Percentiles rank a stretch among this genome's conserved stretches.
phyloP scores from a whole-genome alignment of 2,113 vertebrate genomes.

The Gnathonemus longibarbis region DNA sequence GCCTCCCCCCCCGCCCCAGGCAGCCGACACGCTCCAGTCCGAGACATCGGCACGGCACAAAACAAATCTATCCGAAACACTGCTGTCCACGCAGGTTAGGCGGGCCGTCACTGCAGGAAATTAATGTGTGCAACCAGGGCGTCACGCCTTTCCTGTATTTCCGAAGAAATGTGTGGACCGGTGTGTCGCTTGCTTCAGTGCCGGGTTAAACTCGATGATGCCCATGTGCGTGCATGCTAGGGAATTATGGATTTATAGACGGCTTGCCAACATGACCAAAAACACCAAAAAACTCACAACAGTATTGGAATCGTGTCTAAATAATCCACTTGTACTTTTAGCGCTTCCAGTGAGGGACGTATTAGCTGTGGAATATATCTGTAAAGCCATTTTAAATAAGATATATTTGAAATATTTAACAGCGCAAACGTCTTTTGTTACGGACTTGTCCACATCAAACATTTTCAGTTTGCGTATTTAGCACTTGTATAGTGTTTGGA shows the following conservation, averaged over 20 bases:
- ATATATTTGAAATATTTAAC: neutral
- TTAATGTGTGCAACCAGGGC: neutral
- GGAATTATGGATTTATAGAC: neutral
- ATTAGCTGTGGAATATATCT: neutral
- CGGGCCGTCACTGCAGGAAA: neutral
- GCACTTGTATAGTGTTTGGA: neutral
- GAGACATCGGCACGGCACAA: neutral
- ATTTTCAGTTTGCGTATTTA: neutral
- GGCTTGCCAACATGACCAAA: neutral
- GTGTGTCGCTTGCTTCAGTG: neutral
- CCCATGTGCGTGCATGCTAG: neutral
- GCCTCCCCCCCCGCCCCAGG: neutral
- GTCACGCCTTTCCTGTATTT: neutral
- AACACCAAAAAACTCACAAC: neutral
- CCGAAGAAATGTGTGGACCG: neutral
- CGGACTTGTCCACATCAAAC: neutral
- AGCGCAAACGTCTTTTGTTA: neutral
- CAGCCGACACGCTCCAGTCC: neutral
- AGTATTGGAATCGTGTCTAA: neutral
- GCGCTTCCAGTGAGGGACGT: neutral
- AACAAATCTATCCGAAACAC: neutral
- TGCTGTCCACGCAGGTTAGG: neutral
- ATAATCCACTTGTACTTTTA: neutral
- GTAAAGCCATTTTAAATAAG: neutral
- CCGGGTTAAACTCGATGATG: neutral